Base-by-base conservation (phyloP, 2,888 invertebrate species). In the Erebia ligea region DNA sequence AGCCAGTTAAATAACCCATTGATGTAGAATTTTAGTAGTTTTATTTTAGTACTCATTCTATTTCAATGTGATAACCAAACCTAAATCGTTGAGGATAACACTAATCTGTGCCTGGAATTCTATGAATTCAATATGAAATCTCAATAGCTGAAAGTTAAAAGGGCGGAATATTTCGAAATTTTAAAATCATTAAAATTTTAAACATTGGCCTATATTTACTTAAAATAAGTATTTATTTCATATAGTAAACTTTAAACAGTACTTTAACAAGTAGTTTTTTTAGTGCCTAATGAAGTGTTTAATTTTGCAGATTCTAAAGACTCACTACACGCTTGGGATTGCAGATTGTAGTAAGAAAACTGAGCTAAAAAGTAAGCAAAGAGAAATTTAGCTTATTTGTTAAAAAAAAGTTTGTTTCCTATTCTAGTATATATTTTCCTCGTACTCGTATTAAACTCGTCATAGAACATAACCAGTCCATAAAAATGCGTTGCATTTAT, bases 11-110 rank as follows among this genome's bases (percentile, higher is more conserved):
- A 72, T 75, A 64, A 76, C n/a, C n/a, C n/a, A n/a, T n/a, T n/a
- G n/a, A n/a, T n/a, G n/a, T n/a, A n/a, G n/a, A n/a, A n/a, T n/a
- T n/a, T n/a, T n/a, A n/a, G n/a, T n/a, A n/a, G n/a, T n/a, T n/a
- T n/a, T n/a, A n/a, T n/a, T n/a, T n/a, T n/a, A n/a, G n/a, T n/a
- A n/a, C n/a, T n/a, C n/a, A n/a, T n/a, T n/a, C n/a, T n/a, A n/a
- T n/a, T n/a, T n/a, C n/a, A n/a, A n/a, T n/a, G n/a, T 71, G 77
- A 78, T 78, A 77, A 77, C 73, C 71, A 25, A 73, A 73, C 76
- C 76, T 69, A 68, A 73, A 75, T 77, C 63, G 68, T 63, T 8
- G 48, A 48, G 21, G 48, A 62, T 62, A 25, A 48, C 45, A 62
- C n/a, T 25, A 62, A 62, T 62, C 62, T 45, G 25, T 21, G 48